Evolutionary conservation across 2,113 vertebrate genomes (phyloP).

Genomic region (Pollimyrus isidori): DNA sequence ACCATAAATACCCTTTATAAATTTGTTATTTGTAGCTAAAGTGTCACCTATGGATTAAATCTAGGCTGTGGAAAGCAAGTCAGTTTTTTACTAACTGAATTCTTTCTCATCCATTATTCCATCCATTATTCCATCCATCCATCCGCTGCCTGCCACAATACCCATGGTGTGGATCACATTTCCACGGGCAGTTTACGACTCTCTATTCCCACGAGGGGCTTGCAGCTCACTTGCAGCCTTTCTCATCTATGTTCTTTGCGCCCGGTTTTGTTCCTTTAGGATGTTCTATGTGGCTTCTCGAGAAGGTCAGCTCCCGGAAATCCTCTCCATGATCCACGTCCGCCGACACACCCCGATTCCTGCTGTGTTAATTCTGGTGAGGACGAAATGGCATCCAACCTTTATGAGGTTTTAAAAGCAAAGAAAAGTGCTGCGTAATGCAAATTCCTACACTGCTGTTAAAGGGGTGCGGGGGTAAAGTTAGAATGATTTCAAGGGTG

Average conservation of each 20-base stretch:
- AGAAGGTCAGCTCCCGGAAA: constrained; percentile 91
- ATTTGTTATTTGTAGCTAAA: neutral
- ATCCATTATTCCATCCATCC: neutral
- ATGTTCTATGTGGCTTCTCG: constrained; percentile 92
- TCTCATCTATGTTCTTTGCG: neutral
- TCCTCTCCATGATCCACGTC: constrained; percentile 95
- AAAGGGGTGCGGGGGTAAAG: too few species aligned
- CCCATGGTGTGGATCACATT: neutral
- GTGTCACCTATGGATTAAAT: neutral
- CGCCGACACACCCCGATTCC: constrained; percentile 88
- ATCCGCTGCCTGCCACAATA: neutral
- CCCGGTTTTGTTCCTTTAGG: constrained; percentile 57
- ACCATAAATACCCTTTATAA: neutral
- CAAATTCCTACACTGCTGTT: neutral
- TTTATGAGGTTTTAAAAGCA: neutral
- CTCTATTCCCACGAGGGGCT: neutral
- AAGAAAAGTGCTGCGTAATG: neutral
- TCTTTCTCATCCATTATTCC: neutral
- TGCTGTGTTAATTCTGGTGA: constrained; percentile 90
- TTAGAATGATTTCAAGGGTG: too few species aligned
- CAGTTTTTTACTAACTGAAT: neutral
- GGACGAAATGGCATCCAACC: constrained; percentile 26
- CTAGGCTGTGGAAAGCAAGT: neutral
- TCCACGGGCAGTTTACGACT: neutral
- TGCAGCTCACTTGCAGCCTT: neutral